Evolutionary conservation across 1,140 invertebrate genomes (phyloP).

Genomic region (Eufriesea mexicana): DNA sequence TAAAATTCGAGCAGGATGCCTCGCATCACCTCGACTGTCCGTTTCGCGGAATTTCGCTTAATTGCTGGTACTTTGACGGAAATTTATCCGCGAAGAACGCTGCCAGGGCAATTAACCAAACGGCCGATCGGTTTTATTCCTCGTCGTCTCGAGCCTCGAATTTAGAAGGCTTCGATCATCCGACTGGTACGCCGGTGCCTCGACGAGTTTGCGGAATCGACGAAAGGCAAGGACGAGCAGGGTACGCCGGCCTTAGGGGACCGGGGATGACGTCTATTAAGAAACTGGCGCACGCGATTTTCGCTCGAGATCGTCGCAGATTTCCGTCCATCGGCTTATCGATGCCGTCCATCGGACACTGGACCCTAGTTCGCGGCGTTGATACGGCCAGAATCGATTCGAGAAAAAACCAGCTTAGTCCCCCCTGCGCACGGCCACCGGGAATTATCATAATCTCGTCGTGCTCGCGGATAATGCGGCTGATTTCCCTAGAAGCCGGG

Average conservation of each 20-base stretch:
- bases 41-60: constrained; percentile 32
- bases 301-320: constrained; percentile 35
- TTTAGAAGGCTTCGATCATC: too few relatives aligned
- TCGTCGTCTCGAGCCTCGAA: background rate
- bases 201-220: too few relatives aligned
- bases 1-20: constrained; percentile 36
- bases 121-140: constrained; percentile 1
- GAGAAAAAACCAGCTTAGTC: constrained; percentile 3
- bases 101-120: constrained; percentile 16
- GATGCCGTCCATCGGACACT: constrained; percentile 13
- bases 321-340: constrained; percentile 29
- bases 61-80: constrained; percentile 18
- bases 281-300: constrained; percentile 7
- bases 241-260: background rate
- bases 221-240: background rate
- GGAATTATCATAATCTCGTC: constrained; percentile 78
- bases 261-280: background rate
- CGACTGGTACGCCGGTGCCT: too few relatives aligned
- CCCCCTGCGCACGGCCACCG: constrained; percentile 25
- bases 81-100: constrained; percentile 6
- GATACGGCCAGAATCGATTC: constrained; percentile 43
- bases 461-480: constrained; percentile 72
- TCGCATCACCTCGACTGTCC: background rate
- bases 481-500: constrained; percentile 69
- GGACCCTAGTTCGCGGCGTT: constrained; percentile 12